These are phyloP conservation scores for Collichthys lucidus DNA, from an alignment of 2,113 vertebrate species.

Conservation along the genomic window DNA sequence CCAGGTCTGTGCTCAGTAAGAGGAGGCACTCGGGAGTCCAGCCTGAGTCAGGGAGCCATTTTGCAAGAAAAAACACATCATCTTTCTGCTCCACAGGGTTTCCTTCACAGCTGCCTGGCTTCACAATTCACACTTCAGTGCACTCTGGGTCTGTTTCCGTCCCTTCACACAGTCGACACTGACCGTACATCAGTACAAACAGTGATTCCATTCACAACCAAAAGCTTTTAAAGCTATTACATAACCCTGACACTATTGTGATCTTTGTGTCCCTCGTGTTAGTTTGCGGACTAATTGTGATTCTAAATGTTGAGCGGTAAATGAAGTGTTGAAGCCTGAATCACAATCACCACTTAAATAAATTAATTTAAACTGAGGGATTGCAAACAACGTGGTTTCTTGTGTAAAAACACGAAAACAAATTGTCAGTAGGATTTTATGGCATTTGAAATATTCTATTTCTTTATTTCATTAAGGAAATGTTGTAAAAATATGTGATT, in stretches of 20 bases:
- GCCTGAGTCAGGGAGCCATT: constrained; percentile 62
- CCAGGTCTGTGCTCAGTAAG: constrained; percentile 34
- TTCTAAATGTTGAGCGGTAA: not conserved
- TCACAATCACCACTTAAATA: not conserved
- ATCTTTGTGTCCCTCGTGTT: not conserved
- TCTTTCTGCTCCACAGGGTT: constrained; percentile 60
- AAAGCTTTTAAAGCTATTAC: not conserved
- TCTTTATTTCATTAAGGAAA: not conserved
- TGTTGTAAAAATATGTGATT: not conserved
- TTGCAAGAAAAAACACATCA: constrained; percentile 58
- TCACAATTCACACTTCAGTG: constrained; percentile 56
- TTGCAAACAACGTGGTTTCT: not conserved
- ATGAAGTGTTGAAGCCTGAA: not conserved
- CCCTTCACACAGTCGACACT: constrained; percentile 16
- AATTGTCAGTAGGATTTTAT: not conserved
- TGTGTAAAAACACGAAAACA: not conserved
- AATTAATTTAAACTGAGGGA: not conserved
- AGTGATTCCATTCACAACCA: constrained; percentile 11
- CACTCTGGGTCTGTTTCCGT: constrained; percentile 14
- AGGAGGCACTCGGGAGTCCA: constrained; percentile 43
- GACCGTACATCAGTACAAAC: constrained; percentile 30
- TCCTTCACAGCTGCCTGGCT: constrained; percentile 47
- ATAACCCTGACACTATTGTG: not conserved
- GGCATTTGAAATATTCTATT: not conserved
- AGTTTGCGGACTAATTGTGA: not conserved